phyloP scores from a whole-genome alignment of 1,140 invertebrate species.

The Marisa cornuarietis region DNA sequence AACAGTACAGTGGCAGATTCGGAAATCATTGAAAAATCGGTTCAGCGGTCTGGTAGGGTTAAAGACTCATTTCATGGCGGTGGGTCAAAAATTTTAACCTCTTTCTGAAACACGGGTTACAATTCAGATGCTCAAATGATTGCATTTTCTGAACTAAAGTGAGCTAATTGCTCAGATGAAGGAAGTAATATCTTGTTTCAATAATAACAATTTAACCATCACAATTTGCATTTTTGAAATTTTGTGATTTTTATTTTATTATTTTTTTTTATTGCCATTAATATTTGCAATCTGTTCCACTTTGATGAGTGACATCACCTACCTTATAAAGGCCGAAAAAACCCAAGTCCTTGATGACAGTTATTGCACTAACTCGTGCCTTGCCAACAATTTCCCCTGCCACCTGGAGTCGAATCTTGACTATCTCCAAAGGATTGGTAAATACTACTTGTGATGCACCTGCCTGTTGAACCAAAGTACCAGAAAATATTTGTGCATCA shows the following conservation, averaged over 20 bases:
- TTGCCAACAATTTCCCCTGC: slow-evolving; percentile 93
- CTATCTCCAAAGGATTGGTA: slow-evolving; percentile 98
- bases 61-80: too few relatives aligned
- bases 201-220: too few relatives aligned
- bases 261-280: background rate
- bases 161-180: background rate
- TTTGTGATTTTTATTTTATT: background rate
- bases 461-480: slow-evolving; percentile 45
- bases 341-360: slow-evolving; percentile 91
- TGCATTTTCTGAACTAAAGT: too few relatives aligned
- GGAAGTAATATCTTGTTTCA: background rate
- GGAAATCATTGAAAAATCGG: too few relatives aligned
- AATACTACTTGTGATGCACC: slow-evolving; percentile 77
- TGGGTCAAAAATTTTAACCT: background rate
- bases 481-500: too few relatives aligned
- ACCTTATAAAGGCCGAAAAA: slow-evolving; percentile 96
- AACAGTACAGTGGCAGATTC: too few relatives aligned
- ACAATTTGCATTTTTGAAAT: too few relatives aligned
- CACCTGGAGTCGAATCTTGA: slow-evolving; percentile 98
- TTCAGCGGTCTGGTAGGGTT: too few relatives aligned
- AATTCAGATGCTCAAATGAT: too few relatives aligned
- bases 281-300: background rate
- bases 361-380: slow-evolving; percentile 72
- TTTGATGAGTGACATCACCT: slow-evolving; percentile 26
- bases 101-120: too few relatives aligned